A percentile compares a stretch with the other conserved stretches of the same genome.
Evolutionary conservation across 2,888 invertebrate genomes (phyloP).

Genomic region (Scelioninae gen. 2): DNA sequence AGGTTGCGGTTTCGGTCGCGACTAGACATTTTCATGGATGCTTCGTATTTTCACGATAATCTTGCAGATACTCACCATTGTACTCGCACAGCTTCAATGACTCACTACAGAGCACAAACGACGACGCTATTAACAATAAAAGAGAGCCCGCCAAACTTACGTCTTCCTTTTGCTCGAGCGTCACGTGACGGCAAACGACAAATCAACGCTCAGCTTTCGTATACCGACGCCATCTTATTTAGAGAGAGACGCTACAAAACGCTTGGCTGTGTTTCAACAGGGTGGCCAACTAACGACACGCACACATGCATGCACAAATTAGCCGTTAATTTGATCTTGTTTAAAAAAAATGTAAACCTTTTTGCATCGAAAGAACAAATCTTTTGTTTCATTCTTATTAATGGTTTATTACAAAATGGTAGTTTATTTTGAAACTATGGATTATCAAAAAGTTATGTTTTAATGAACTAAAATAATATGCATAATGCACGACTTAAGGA

Average conservation of each 20-base stretch:
- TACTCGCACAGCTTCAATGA: constrained; percentile 41
- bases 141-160: constrained; percentile 53
- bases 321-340: constrained; percentile 24
- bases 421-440: too few relatives aligned
- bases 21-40: constrained; percentile 67
- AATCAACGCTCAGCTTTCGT: not conserved
- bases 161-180: constrained; percentile 43
- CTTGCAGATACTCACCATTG: constrained; percentile 69
- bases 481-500: too few relatives aligned
- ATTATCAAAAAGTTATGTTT: too few relatives aligned
- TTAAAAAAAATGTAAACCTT: too few relatives aligned
- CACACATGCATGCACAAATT: constrained; percentile 5
- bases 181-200: constrained; percentile 35
- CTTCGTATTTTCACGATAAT: constrained; percentile 69
- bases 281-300: constrained; percentile 20
- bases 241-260: constrained; percentile 32
- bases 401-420: too few relatives aligned
- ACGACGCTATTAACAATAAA: constrained; percentile 57
- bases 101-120: constrained; percentile 46
- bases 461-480: too few relatives aligned
- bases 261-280: constrained; percentile 15
- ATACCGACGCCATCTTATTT: constrained; percentile 23
- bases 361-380: too few relatives aligned
- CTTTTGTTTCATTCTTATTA: too few relatives aligned
- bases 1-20: constrained; percentile 66